Evolutionary conservation across 2,888 invertebrate species (phyloP).

Genomic region (Lasioglossum vierecki): DNA sequence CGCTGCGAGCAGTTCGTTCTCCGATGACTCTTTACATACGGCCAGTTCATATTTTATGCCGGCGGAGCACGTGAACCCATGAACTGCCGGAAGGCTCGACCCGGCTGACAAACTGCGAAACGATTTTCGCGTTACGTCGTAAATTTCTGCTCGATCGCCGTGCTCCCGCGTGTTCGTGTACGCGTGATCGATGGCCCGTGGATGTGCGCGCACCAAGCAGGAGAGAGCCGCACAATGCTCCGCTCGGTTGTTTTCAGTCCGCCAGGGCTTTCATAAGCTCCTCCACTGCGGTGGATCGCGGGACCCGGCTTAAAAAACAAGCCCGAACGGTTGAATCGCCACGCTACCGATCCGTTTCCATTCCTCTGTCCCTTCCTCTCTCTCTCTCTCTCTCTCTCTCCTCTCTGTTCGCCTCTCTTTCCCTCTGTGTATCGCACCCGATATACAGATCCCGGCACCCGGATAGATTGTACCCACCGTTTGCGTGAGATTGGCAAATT

Average conservation of each 20-base stretch:
- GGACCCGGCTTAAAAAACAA: slow-evolving; percentile 63
- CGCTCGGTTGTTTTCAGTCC: slow-evolving; percentile 53
- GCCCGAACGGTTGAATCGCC: slow-evolving; percentile 37
- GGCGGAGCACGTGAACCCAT: slow-evolving; percentile 61
- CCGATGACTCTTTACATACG: slow-evolving; percentile 71
- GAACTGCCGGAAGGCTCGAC: slow-evolving; percentile 70
- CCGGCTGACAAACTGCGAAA: slow-evolving; percentile 76
- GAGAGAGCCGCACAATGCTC: slow-evolving; percentile 21
- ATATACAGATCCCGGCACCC: not conserved
- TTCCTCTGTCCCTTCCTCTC: slow-evolving; percentile 13
- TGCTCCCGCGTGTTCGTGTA: slow-evolving; percentile 51
- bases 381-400: not conserved
- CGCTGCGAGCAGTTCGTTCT: slow-evolving; percentile 31
- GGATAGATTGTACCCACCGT: slow-evolving; percentile 3
- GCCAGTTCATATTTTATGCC: slow-evolving; percentile 71
- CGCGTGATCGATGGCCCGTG: slow-evolving; percentile 66
- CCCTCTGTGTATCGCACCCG: slow-evolving; percentile 30
- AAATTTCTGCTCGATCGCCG: slow-evolving; percentile 70
- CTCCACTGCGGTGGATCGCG: slow-evolving; percentile 51
- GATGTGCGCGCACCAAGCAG: slow-evolving; percentile 35
- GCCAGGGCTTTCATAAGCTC: slow-evolving; percentile 59
- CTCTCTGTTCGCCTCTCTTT: not conserved
- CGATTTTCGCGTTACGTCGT: slow-evolving; percentile 75
- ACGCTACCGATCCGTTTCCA: slow-evolving; percentile 46
- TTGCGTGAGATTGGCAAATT: slow-evolving; percentile 19